phyloP scores from a whole-genome alignment of 2,888 invertebrate species.

The Pseudolycoriella hygida region DNA sequence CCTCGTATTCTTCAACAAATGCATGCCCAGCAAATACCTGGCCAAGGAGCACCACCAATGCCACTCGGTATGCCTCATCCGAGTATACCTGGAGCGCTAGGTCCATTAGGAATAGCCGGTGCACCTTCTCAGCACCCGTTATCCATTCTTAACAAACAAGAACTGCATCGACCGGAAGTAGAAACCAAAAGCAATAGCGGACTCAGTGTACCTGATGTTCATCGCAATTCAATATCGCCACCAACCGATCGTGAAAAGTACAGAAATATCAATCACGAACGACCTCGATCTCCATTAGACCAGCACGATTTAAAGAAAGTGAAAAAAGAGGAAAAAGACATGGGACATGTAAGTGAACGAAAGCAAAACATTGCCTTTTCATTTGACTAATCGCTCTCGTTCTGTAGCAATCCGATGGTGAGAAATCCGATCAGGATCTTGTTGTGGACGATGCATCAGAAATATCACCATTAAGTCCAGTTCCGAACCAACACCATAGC shows the following conservation, averaged over 20 bases:
- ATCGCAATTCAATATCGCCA: constrained; percentile 67
- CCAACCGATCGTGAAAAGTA: constrained; percentile 64
- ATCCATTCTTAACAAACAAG: constrained; percentile 61
- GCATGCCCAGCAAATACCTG: constrained; percentile 73
- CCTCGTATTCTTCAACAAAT: constrained; percentile 77
- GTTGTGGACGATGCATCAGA: constrained; percentile 92
- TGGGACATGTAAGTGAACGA: constrained; percentile 50
- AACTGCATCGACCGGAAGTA: constrained; percentile 55
- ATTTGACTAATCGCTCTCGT: neutral
- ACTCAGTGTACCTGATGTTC: constrained; percentile 21
- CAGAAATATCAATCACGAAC: constrained; percentile 14
- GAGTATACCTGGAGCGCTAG: constrained; percentile 33
- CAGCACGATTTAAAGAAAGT: constrained; percentile 47
- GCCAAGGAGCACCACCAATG: constrained; percentile 51
- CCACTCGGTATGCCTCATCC: constrained; percentile 49
- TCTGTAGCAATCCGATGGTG: constrained; percentile 57
- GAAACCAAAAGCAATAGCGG: constrained; percentile 62
- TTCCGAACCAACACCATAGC: constrained; percentile 18
- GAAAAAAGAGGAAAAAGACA: constrained; percentile 69
- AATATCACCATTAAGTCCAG: constrained; percentile 49
- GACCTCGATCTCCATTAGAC: constrained; percentile 60
- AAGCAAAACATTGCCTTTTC: neutral
- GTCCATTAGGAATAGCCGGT: constrained; percentile 42
- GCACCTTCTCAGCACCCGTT: constrained; percentile 54
- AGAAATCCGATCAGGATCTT: constrained; percentile 78